These are phyloP conservation scores for Tyto alba DNA, from an alignment of 2,113 vertebrate species.

Conservation along the genomic window DNA sequence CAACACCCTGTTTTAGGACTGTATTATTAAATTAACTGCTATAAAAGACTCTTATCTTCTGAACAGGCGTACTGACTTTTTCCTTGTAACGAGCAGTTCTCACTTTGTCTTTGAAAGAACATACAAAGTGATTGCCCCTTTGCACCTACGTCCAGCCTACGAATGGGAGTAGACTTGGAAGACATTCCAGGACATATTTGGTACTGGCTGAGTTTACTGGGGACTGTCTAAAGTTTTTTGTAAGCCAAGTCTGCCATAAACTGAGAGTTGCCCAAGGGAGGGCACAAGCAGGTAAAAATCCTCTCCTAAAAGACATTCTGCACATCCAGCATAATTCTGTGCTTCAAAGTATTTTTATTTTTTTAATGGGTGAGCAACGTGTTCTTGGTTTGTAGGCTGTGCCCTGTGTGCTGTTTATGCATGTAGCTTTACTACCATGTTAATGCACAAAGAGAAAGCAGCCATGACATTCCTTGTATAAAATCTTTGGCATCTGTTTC, in stretches of 20 bases:
- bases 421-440: conserved; percentile 60
- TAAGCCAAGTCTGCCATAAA: conserved; percentile 29
- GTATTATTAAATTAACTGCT: conserved; percentile 65
- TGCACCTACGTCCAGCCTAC: background rate
- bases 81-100: conserved; percentile 4
- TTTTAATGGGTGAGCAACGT: conserved; percentile 43
- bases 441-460: conserved; percentile 61
- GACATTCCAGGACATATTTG: background rate
- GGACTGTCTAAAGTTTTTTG: conserved; percentile 10
- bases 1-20: conserved; percentile 58
- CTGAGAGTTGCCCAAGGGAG: conserved; percentile 1
- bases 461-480: conserved; percentile 64
- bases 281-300: conserved; percentile 4
- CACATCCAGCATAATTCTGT: conserved; percentile 24
- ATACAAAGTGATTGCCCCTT: background rate
- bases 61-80: conserved; percentile 46
- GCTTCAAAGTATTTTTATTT: conserved; percentile 59
- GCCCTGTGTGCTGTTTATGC: conserved; percentile 50
- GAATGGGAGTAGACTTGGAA: background rate
- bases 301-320: conserved; percentile 23
- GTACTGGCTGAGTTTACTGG: background rate
- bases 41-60: conserved; percentile 72
- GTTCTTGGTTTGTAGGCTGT: conserved; percentile 49
- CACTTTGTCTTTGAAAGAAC: background rate
- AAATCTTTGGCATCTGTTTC: conserved; percentile 48